These are phyloP conservation scores for Propithecus perrieri DNA, from an alignment of 2,797 vertebrate genomes.

Conservation along the genomic window DNA sequence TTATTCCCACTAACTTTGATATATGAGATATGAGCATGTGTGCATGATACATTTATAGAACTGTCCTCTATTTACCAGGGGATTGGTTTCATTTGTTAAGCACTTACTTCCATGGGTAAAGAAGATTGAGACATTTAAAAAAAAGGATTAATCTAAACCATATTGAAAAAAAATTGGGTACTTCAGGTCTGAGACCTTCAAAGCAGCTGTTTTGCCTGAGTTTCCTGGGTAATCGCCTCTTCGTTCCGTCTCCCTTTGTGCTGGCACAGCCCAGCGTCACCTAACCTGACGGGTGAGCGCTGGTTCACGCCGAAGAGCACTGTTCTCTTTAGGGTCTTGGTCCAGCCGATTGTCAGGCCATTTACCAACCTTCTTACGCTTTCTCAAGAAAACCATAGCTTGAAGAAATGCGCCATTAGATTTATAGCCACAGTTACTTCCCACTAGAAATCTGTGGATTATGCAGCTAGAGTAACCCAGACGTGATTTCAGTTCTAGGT, in stretches of 20 bases:
- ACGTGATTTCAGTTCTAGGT: neutral
- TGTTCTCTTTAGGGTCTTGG: neutral
- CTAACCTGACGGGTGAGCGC: neutral
- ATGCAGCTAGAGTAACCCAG: neutral
- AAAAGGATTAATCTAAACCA: constrained; percentile 42
- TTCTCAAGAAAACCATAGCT: neutral
- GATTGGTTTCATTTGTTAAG: constrained; percentile 36
- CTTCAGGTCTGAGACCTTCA: neutral
- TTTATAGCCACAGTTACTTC: neutral
- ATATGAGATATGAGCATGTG: neutral
- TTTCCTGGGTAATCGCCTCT: neutral
- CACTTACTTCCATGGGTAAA: constrained; percentile 15
- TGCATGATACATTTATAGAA: neutral
- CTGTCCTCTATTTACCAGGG: neutral
- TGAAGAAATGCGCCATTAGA: neutral
- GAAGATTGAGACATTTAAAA: neutral
- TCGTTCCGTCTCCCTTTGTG: neutral
- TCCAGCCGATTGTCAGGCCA: neutral
- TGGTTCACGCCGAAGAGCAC: neutral
- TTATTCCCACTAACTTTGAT: constrained; percentile 29
- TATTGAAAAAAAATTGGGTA: neutral
- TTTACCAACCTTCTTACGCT: neutral
- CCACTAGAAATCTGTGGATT: neutral
- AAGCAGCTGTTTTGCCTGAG: constrained; percentile 32
- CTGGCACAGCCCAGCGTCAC: neutral